These are phyloP conservation scores for Cyclargus thomasi DNA, from an alignment of 1,140 invertebrate species.

Conservation along the genomic window DNA sequence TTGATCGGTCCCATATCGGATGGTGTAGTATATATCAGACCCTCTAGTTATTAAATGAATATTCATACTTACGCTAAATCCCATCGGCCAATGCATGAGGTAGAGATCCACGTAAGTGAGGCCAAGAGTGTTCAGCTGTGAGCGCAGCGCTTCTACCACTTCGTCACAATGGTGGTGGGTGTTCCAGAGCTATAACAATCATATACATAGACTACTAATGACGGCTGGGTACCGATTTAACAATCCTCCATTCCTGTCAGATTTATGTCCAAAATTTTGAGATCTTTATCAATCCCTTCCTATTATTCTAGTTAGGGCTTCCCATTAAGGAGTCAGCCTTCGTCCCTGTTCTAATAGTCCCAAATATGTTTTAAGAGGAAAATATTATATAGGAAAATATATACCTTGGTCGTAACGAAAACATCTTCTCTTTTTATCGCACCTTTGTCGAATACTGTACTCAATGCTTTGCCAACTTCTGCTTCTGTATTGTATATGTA, in stretches of 20 bases:
- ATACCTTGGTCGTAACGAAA: slow-evolving; percentile 80
- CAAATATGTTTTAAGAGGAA: too few relatives aligned
- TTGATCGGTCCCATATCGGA: too few relatives aligned
- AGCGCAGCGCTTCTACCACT: slow-evolving; percentile 74
- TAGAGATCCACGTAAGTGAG: slow-evolving; percentile 90
- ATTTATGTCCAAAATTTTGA: too few relatives aligned
- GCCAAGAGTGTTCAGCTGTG: slow-evolving; percentile 78
- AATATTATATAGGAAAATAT: too few relatives aligned
- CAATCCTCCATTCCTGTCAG: background rate
- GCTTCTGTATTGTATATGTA: slow-evolving; percentile 84
- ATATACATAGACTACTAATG: background rate
- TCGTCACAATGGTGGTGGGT: slow-evolving; percentile 80
- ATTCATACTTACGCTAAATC: slow-evolving; percentile 78
- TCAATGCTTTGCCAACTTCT: slow-evolving; percentile 87
- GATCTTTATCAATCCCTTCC: too few relatives aligned
- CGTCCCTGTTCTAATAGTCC: too few relatives aligned
- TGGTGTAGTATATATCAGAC: too few relatives aligned
- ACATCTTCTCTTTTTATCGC: slow-evolving; percentile 81
- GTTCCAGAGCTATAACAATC: slow-evolving; percentile 83
- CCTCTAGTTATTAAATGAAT: too few relatives aligned
- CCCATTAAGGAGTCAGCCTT: too few relatives aligned
- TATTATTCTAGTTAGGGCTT: too few relatives aligned
- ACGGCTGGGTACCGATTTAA: background rate
- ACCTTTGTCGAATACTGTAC: slow-evolving; percentile 81
- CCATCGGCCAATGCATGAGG: slow-evolving; percentile 92